Conservation (phyloP, 2,113 vertebrate species). For the Beaufortia kweichowensis region DNA sequence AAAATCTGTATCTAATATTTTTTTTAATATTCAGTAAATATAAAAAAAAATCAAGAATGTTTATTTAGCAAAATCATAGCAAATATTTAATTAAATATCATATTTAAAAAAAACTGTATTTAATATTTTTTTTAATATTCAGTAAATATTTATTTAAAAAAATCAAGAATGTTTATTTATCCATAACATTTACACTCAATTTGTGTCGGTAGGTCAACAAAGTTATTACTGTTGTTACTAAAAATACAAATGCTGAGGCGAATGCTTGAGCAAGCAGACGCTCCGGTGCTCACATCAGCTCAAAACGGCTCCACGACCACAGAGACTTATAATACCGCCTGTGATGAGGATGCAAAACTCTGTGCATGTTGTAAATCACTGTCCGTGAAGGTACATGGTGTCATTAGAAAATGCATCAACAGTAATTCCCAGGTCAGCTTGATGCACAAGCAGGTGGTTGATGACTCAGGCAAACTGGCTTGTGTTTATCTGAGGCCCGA, state of each 20-base stretch:
- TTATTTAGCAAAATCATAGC: no score
- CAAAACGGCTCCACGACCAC: not conserved
- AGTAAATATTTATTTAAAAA: no score
- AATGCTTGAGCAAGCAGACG: slow-evolving; percentile 11
- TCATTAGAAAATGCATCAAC: slow-evolving; percentile 34
- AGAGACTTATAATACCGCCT: slow-evolving; percentile 11
- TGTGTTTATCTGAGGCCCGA: slow-evolving; percentile 31
- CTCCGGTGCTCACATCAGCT: slow-evolving; percentile 24
- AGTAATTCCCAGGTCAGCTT: slow-evolving; percentile 17
- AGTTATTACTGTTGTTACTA: slow-evolving; percentile 4
- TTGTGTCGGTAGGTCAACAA: not conserved
- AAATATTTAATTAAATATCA: no score
- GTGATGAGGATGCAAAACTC: slow-evolving; percentile 1
- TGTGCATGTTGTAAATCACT: not conserved
- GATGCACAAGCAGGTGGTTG: slow-evolving; percentile 47
- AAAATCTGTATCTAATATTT: no score
- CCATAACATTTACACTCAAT: not conserved
- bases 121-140: no score
- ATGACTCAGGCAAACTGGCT: slow-evolving; percentile 51
- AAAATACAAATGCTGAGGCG: slow-evolving; percentile 9
- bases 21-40: no score
- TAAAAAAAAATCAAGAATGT: no score
- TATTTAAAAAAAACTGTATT: no score
- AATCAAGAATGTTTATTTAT: no score
- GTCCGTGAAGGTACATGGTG: not conserved